Percentiles rank a stretch among this genome's conserved stretches.
phyloP scores from a whole-genome alignment of 2,888 invertebrate species.

The Phyto melanocephala region DNA sequence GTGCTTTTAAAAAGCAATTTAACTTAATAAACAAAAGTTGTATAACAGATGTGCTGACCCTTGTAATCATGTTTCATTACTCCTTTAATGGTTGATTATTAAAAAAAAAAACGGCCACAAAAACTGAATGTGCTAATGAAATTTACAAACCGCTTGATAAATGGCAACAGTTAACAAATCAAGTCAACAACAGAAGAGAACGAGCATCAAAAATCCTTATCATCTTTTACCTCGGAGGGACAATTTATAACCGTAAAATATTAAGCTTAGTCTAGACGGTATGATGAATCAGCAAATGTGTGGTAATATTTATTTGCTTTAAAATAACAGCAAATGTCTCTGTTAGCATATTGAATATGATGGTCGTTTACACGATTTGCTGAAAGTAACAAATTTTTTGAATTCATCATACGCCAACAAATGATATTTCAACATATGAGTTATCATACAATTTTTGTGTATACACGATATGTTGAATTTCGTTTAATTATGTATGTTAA shows the following conservation, averaged over 20 bases:
- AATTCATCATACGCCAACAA: no score
- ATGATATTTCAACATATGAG: no score
- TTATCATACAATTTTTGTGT: no score
- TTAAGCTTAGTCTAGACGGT: no score
- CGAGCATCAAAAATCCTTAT: not conserved
- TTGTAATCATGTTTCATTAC: not conserved
- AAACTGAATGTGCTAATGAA: slow-evolving; percentile 13
- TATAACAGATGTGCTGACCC: not conserved
- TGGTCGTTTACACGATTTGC: no score
- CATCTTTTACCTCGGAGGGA: not conserved
- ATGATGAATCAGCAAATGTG: no score
- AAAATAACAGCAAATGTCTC: no score
- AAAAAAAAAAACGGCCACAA: not conserved
- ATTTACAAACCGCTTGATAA: not conserved
- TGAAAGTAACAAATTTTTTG: no score
- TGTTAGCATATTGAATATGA: no score
- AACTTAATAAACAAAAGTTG: not conserved
- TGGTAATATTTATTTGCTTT: no score
- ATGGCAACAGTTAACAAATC: not conserved
- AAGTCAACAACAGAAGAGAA: not conserved
- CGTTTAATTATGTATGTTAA: no score
- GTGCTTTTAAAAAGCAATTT: slow-evolving; percentile 9
- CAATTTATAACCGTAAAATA: not conserved
- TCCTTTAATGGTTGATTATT: slow-evolving; percentile 9
- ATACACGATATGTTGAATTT: no score